Evolutionary conservation across 2,888 invertebrate species (phyloP).

Genomic region (Drosophila fulvimacula): DNA sequence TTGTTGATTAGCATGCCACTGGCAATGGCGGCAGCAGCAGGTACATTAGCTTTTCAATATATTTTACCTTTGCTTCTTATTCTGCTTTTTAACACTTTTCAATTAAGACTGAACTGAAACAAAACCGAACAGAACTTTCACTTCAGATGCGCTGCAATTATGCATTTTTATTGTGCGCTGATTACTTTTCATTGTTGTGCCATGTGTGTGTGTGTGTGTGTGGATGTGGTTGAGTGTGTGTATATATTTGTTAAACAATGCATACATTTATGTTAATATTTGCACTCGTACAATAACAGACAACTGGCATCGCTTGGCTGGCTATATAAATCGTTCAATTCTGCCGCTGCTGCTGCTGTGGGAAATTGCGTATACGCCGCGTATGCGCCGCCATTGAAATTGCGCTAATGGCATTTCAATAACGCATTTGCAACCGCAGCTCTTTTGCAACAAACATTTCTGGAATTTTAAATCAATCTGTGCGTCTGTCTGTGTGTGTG

Average conservation of each 20-base stretch:
- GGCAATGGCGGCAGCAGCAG: slow-evolving; percentile 41
- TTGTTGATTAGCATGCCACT: slow-evolving; percentile 13
- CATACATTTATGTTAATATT: slow-evolving; percentile 52
- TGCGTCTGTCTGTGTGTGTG: slow-evolving; percentile 6
- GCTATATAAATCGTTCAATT: neutral
- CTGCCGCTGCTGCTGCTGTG: neutral
- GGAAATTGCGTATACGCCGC: slow-evolving; percentile 66
- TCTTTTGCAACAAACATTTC: slow-evolving; percentile 49
- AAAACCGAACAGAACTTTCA: slow-evolving; percentile 52
- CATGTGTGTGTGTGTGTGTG: slow-evolving; percentile 2
- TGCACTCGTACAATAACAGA: slow-evolving; percentile 40
- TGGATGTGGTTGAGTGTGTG: slow-evolving; percentile 1
- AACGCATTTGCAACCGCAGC: slow-evolving; percentile 56
- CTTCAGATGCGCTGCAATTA: slow-evolving; percentile 45
- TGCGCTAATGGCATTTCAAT: slow-evolving; percentile 77
- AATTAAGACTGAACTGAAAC: slow-evolving; percentile 29
- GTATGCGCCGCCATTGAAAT: slow-evolving; percentile 41
- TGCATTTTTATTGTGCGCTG: slow-evolving; percentile 44
- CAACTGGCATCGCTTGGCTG: slow-evolving; percentile 15
- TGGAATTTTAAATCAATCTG: slow-evolving; percentile 50
- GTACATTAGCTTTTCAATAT: slow-evolving; percentile 41
- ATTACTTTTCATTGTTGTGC: slow-evolving; percentile 57
- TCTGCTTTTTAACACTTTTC: slow-evolving; percentile 17
- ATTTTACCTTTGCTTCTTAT: slow-evolving; percentile 13
- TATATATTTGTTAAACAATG: slow-evolving; percentile 46